Conservation (phyloP, 2,113 vertebrate species). For the Neofelis nebulosa region DNA sequence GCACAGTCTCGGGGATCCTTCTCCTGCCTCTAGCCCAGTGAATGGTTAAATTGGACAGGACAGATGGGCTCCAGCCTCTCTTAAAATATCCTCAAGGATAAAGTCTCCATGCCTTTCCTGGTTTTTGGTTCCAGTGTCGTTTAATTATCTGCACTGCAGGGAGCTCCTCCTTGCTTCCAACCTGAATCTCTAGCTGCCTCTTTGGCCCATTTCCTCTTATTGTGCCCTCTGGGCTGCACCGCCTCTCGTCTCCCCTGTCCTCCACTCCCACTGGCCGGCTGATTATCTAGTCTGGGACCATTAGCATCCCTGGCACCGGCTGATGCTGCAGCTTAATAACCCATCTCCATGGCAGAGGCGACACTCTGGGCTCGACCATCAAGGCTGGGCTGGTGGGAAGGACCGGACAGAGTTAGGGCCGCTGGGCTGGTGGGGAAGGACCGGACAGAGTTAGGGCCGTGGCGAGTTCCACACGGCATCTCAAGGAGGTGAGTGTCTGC, state of each 20-base stretch:
- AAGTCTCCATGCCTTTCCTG: neutral
- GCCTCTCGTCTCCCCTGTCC: neutral
- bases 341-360: neutral
- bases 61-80: neutral
- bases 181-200: neutral
- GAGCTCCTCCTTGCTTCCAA: neutral
- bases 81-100: neutral
- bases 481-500: neutral
- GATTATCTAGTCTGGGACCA: slow-evolving; percentile 25
- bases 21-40: neutral
- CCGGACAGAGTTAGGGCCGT: accelerated
- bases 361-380: neutral
- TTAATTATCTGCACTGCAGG: neutral
- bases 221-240: neutral
- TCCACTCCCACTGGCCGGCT: neutral
- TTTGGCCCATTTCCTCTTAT: neutral
- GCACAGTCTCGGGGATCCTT: neutral
- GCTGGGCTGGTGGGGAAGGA: neutral
- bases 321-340: slow-evolving; percentile 78
- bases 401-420: accelerated
- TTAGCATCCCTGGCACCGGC: slow-evolving; percentile 77
- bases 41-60: neutral
- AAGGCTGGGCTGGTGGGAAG: neutral
- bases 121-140: neutral
- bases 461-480: neutral